Percentiles rank a stretch among this genome's conserved stretches.
Conservation (phyloP, 2,888 invertebrate species). For the Syrista parreyssii region DNA sequence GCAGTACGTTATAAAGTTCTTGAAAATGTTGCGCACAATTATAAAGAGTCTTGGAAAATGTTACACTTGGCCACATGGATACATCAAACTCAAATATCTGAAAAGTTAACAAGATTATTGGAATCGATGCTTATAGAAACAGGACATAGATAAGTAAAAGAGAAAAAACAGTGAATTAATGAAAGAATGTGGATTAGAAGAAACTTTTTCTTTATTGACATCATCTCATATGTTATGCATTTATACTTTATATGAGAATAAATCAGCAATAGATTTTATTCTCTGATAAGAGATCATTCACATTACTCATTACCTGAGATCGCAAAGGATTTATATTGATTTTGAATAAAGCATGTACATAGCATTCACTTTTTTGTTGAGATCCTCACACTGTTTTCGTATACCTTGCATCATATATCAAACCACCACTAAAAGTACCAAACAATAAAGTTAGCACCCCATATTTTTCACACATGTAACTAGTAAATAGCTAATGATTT, state of each 20-base stretch:
- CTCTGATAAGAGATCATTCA: constrained; percentile 15
- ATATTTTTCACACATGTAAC: neutral
- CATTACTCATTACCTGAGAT: constrained; percentile 34
- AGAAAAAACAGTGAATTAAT: neutral
- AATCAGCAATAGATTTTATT: constrained; percentile 1
- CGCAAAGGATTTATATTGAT: constrained; percentile 25
- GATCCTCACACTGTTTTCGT: neutral
- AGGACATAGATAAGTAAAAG: constrained; percentile 44
- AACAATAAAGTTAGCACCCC: neutral
- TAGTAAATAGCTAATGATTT: neutral
- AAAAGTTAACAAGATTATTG: constrained; percentile 36
- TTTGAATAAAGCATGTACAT: neutral
- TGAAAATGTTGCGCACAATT: constrained; percentile 63
- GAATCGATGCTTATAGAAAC: constrained; percentile 57
- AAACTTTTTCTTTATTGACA: constrained; percentile 8
- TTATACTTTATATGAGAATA: constrained; percentile 11
- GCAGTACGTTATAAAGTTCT: constrained; percentile 57
- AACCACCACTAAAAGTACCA: neutral
- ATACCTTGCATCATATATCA: neutral
- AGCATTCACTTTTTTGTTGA: neutral
- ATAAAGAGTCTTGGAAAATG: constrained; percentile 58
- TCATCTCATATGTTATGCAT: constrained; percentile 2
- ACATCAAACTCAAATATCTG: constrained; percentile 62
- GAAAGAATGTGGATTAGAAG: neutral
- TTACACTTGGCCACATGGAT: constrained; percentile 64